Evolutionary conservation across 2,888 invertebrate genomes (phyloP).

Genomic region (Ophion costatus): DNA sequence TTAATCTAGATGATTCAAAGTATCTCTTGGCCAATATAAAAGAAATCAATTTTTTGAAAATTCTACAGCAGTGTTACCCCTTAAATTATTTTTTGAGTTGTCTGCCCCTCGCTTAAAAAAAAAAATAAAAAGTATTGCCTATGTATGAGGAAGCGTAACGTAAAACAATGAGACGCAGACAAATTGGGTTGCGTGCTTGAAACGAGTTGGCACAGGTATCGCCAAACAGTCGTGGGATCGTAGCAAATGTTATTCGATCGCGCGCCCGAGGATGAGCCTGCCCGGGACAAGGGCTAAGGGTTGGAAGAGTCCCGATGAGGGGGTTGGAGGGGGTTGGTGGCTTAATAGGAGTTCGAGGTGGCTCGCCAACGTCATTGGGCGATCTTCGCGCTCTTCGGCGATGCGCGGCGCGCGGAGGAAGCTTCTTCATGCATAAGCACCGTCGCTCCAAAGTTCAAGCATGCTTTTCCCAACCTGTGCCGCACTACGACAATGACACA

Average conservation of each 20-base stretch:
- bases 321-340: not conserved
- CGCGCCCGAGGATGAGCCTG: slow-evolving; percentile 37
- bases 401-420: slow-evolving; percentile 42
- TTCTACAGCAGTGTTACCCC: too few species aligned
- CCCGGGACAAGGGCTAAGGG: slow-evolving; percentile 22
- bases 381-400: slow-evolving; percentile 23
- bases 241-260: slow-evolving; percentile 80
- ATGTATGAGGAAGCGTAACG: slow-evolving; percentile 11
- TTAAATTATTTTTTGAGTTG: too few species aligned
- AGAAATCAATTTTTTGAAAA: too few species aligned
- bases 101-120: too few species aligned
- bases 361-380: slow-evolving; percentile 48
- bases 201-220: slow-evolving; percentile 83
- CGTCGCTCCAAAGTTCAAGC: slow-evolving; percentile 51
- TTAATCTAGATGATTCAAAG: too few species aligned
- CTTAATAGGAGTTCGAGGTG: slow-evolving; percentile 50
- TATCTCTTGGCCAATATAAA: too few species aligned
- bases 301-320: not conserved
- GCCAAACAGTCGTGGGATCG: slow-evolving; percentile 82
- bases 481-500: not conserved
- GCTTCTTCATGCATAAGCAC: slow-evolving; percentile 51
- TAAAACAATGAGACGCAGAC: slow-evolving; percentile 83
- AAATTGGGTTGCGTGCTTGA: slow-evolving; percentile 83
- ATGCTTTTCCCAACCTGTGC: slow-evolving; percentile 48
- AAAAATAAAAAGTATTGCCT: not conserved